Evolutionary conservation across 2,888 invertebrate genomes (phyloP).

Genomic region (Crossocerus cetratus): DNA sequence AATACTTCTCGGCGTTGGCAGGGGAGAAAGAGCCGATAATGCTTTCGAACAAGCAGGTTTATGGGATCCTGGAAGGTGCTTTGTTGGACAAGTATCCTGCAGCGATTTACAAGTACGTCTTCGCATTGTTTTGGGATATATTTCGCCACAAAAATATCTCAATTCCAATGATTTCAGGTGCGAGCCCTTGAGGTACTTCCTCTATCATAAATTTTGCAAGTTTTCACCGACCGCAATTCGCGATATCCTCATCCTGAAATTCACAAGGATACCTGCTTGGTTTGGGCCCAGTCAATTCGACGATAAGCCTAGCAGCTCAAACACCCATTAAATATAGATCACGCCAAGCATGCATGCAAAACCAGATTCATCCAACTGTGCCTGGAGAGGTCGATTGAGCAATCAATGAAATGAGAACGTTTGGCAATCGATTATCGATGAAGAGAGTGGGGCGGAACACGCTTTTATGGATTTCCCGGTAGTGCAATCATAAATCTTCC

Average conservation of each 20-base stretch:
- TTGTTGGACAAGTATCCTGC: conserved; percentile 81
- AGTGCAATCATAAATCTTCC: too few species aligned
- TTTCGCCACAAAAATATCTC: background rate
- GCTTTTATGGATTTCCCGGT: too few species aligned
- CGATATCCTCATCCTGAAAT: conserved; percentile 82
- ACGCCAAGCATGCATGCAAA: too few species aligned
- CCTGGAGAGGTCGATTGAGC: too few species aligned
- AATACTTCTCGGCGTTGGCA: conserved; percentile 79
- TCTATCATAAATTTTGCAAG: conserved; percentile 83
- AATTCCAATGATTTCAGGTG: conserved; percentile 57
- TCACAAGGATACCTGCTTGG: conserved; percentile 76
- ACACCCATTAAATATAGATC: too few species aligned
- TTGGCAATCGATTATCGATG: too few species aligned
- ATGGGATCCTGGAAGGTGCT: conserved; percentile 82
- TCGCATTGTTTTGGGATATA: background rate
- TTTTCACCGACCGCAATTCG: conserved; percentile 80
- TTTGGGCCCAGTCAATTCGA: too few species aligned
- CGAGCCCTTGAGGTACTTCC: conserved; percentile 83
- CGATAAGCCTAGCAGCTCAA: too few species aligned
- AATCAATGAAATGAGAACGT: too few species aligned
- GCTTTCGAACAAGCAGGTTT: conserved; percentile 79
- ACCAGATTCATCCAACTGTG: too few species aligned
- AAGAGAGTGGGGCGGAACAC: too few species aligned
- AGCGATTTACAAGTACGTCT: conserved; percentile 80
- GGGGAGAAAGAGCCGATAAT: conserved; percentile 78